Base-by-base conservation (phyloP, 2,888 invertebrate species). In the Melolontha melolontha region DNA sequence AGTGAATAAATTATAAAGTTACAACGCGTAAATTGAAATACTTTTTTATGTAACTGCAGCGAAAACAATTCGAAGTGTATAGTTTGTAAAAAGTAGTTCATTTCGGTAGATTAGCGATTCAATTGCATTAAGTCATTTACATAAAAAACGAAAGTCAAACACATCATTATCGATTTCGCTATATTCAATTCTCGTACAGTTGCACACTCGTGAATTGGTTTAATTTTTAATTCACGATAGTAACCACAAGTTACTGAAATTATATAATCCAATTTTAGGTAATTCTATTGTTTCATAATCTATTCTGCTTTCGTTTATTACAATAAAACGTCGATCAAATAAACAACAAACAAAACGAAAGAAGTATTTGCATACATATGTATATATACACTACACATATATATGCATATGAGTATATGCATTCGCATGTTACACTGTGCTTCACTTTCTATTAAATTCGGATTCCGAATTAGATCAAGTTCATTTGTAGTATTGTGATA, bases 361-460 rank as follows among this genome's bases (percentile, higher is more conserved):
- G 22, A 22, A 22, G 2, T 22, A 4, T 22, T 22, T 22, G 4
- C 22, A 22, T 22, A 22, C n/a, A n/a, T 22, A 4, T 22, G 22
- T 22, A 22, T 1, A 22, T 4, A 4, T 22, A 22, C 22, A 22
- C n/a, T 22, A 22, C 6, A 34, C 34, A n/a, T n/a, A n/a, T n/a
- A n/a, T n/a, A n/a, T n/a, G 10, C 10, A 34, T 6, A 5, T 34
- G 7, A 5, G 10, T 52, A 34, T 12, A 29, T 44, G 22, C 57
- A 42, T 34, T 5, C 27, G 29, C 11, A 10, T 29, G 29, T 14
- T 34, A 39, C 29, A 62, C n/a, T 16, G 47, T 39, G 22, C 41
- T 55, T 34, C 27, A 62, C 47, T 62, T 62, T 47, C 59, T 62
- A 62, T 62, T 47, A 34, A 47, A 49, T 62, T 62, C 59, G 59